These are phyloP conservation scores for Dicranocentrus wangi DNA, from an alignment of 2,888 invertebrate species.

Conservation along the genomic window DNA sequence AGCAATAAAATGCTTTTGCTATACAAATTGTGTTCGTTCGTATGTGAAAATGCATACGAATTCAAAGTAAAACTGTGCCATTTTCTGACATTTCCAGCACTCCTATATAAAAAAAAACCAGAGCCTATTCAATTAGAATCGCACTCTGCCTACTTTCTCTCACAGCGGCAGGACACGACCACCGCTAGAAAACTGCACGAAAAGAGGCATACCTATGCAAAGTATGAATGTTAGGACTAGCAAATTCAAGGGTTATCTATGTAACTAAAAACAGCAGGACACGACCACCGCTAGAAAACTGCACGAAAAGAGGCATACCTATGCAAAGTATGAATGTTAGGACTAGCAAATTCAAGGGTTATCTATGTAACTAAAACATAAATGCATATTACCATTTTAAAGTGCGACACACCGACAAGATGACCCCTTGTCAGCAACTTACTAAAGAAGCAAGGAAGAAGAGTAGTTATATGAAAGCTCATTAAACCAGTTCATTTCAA, in stretches of 20 bases:
- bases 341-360: slow-evolving; percentile 30
- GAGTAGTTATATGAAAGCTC: slow-evolving; percentile 50
- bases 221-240: slow-evolving; percentile 24
- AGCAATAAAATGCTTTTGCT: slow-evolving; percentile 15
- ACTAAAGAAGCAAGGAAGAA: slow-evolving; percentile 30
- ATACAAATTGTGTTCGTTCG: not conserved
- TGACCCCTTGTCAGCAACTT: not conserved
- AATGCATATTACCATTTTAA: slow-evolving; percentile 2
- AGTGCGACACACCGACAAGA: not conserved
- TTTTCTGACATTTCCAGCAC: not conserved
- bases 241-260: slow-evolving; percentile 19
- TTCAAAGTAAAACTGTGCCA: not conserved
- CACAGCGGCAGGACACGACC: no score
- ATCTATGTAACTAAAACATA: not conserved
- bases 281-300: no score
- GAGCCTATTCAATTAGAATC: no score
- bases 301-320: no score
- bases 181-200: no score
- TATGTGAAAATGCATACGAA: not conserved
- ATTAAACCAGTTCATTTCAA: slow-evolving; percentile 57
- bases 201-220: no score
- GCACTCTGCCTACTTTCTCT: no score
- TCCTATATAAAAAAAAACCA: no score
- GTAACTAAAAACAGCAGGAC: no score
- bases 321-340: slow-evolving; percentile 17